Percentiles rank a stretch among this genome's conserved stretches.
Evolutionary conservation across 2,113 vertebrate genomes (phyloP).

Genomic region (Nyctibius bracteatus): DNA sequence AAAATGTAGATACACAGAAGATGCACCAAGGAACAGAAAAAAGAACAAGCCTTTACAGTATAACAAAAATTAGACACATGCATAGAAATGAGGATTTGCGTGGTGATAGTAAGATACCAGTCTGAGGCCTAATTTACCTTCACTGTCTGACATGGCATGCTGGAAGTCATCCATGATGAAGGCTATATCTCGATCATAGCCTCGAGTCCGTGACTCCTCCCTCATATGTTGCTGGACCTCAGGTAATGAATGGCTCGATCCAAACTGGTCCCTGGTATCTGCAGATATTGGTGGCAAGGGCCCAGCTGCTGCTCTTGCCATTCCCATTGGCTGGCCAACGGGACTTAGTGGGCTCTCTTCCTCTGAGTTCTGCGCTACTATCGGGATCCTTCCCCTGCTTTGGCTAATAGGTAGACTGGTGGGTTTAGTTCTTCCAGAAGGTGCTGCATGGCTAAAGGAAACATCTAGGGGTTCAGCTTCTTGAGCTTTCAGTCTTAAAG

Average conservation of each 20-base stretch:
- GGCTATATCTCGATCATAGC: constrained; percentile 95
- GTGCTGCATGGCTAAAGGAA: constrained; percentile 84
- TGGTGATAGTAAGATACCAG: constrained; percentile 76
- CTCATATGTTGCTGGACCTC: constrained; percentile 99
- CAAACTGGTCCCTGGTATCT: constrained; percentile 97
- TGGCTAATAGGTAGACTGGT: constrained; percentile 97
- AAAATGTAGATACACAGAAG: constrained; percentile 60
- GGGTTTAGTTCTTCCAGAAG: constrained; percentile 91
- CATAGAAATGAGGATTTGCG: constrained; percentile 81
- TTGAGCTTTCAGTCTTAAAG: constrained; percentile 89
- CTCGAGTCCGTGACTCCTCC: constrained; percentile 93
- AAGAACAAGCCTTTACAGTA: constrained; percentile 59
- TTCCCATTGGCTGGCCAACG: constrained; percentile 98
- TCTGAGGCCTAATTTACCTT: constrained; percentile 93
- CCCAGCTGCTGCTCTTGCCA: constrained; percentile 96
- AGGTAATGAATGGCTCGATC: constrained; percentile 96
- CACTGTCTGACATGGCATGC: constrained; percentile 99
- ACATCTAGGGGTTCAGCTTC: constrained; percentile 90
- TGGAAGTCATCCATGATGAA: constrained; percentile 99
- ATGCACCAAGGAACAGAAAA: constrained; percentile 63
- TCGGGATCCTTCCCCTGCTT: constrained; percentile 94
- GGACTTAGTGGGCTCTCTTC: constrained; percentile 98
- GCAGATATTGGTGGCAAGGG: constrained; percentile 97
- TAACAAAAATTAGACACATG: constrained; percentile 82
- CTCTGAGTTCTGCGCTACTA: constrained; percentile 98